Conservation (phyloP, 2,113 vertebrate genomes). For the Megalops atlanticus region DNA sequence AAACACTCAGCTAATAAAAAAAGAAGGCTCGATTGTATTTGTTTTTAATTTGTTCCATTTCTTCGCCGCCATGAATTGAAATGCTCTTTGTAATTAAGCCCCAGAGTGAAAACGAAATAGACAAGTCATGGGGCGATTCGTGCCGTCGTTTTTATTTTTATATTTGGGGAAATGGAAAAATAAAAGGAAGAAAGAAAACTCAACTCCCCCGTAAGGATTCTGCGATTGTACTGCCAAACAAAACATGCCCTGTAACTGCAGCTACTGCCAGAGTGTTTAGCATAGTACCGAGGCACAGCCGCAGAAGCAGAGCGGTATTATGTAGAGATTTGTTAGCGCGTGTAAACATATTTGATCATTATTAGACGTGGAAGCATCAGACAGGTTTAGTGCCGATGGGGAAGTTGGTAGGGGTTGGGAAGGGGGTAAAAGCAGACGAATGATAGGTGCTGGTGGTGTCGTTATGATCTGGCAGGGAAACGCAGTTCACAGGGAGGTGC, state of each 20-base stretch:
- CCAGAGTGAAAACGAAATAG: slow-evolving; percentile 50
- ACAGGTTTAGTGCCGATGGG: slow-evolving; percentile 50
- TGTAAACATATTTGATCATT: slow-evolving; percentile 60
- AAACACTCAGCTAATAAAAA: slow-evolving; percentile 67
- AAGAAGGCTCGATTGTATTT: slow-evolving; percentile 67
- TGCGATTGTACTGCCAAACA: background rate
- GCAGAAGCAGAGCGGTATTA: slow-evolving; percentile 42
- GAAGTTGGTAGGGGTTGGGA: slow-evolving; percentile 25
- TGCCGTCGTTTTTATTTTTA: background rate
- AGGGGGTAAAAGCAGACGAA: slow-evolving; percentile 21
- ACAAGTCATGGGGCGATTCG: slow-evolving; percentile 28
- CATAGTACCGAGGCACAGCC: slow-evolving; percentile 39
- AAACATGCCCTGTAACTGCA: slow-evolving; percentile 25
- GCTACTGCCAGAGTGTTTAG: slow-evolving; percentile 52
- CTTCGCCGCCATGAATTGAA: slow-evolving; percentile 60
- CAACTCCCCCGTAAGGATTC: slow-evolving; percentile 13
- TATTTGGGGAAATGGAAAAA: slow-evolving; percentile 32
- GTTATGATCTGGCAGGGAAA: slow-evolving; percentile 40
- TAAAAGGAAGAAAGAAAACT: slow-evolving; percentile 19
- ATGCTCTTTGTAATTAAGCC: slow-evolving; percentile 66
- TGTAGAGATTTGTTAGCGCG: slow-evolving; percentile 51
- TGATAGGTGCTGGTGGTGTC: slow-evolving; percentile 40
- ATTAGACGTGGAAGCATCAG: slow-evolving; percentile 52
- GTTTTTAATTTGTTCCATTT: slow-evolving; percentile 62
- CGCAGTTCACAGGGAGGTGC: slow-evolving; percentile 27